These are phyloP conservation scores for Dasyprocta punctata DNA, from an alignment of 2,113 vertebrate species.

Conservation along the genomic window DNA sequence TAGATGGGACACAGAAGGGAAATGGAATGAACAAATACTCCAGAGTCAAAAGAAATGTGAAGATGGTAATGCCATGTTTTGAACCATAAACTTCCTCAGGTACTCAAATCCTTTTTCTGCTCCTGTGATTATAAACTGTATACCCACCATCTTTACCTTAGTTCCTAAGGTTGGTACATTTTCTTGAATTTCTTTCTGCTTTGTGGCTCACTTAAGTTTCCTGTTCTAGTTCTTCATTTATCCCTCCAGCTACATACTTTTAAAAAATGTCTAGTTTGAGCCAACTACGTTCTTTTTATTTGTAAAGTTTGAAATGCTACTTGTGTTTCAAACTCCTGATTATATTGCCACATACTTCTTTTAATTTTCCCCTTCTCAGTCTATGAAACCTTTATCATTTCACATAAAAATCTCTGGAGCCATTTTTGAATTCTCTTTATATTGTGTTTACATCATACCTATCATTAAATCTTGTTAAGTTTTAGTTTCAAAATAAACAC, in stretches of 20 bases:
- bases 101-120: neutral
- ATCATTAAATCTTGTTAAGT: neutral
- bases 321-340: neutral
- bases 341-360: neutral
- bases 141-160: neutral
- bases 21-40: neutral
- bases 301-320: neutral
- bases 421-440: constrained; percentile 1
- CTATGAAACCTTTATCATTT: neutral
- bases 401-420: neutral
- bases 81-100: neutral
- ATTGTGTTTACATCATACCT: neutral
- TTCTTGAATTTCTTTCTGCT: neutral
- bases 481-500: constrained; percentile 38
- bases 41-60: neutral
- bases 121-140: neutral
- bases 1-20: neutral
- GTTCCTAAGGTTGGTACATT: neutral
- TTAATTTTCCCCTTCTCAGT: neutral
- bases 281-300: neutral
- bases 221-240: neutral
- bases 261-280: neutral
- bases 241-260: neutral
- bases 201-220: neutral
- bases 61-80: neutral